Conservation (phyloP, 2,797 vertebrate species). For the Furcifer pardalis region DNA sequence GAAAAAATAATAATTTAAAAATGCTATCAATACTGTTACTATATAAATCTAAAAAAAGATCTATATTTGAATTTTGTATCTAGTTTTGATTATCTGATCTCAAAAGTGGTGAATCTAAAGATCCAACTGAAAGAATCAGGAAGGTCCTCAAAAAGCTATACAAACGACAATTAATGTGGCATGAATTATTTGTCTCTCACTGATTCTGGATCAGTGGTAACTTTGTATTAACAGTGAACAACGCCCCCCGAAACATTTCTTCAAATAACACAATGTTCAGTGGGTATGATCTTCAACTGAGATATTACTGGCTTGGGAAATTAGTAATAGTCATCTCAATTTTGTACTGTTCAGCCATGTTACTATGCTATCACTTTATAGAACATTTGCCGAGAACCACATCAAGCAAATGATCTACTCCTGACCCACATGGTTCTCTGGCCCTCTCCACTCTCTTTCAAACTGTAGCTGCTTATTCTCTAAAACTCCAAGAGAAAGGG, state of each 20-base stretch:
- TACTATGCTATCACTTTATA: too few relatives aligned
- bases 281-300: too few relatives aligned
- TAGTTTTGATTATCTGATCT: neutral
- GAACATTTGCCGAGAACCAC: too few relatives aligned
- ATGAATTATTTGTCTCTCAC: neutral
- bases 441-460: neutral
- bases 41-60: neutral
- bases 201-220: neutral
- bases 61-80: neutral
- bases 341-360: too few relatives aligned
- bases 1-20: neutral
- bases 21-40: neutral
- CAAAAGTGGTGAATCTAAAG: neutral
- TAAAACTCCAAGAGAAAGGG: neutral
- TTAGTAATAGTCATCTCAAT: too few relatives aligned
- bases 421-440: too few relatives aligned
- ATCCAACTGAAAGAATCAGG: neutral
- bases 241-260: neutral
- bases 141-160: neutral
- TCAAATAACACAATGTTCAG: neutral
- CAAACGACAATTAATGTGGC: neutral
- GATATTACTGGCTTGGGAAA: too few relatives aligned
- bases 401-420: too few relatives aligned
- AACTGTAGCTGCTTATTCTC: neutral
- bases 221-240: neutral